A percentile compares a stretch with the other conserved stretches of the same genome.
Evolutionary conservation across 1,140 invertebrate species (phyloP).

Genomic region (Calephelis nemesis): DNA sequence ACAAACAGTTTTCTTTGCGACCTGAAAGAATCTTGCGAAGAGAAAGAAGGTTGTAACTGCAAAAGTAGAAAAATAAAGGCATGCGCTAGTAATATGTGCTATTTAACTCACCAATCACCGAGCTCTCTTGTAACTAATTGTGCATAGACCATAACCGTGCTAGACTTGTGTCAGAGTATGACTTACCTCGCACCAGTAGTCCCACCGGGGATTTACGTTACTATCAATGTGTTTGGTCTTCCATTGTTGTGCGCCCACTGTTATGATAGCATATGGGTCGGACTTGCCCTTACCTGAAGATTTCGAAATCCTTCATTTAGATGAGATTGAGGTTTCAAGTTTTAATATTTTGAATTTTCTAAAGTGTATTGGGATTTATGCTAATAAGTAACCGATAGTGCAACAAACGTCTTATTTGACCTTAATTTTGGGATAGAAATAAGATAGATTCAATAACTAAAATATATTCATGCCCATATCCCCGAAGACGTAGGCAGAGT

Average conservation of each 20-base stretch:
- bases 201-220: constrained; percentile 95
- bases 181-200: constrained; percentile 94
- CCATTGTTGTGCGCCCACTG: constrained; percentile 93
- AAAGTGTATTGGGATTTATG: too few relatives aligned
- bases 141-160: constrained; percentile 41
- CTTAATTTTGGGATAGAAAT: too few relatives aligned
- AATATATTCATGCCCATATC: too few relatives aligned
- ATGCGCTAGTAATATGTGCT: constrained; percentile 11
- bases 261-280: constrained; percentile 95
- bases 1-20: constrained; percentile 3
- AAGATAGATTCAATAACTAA: too few relatives aligned
- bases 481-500: too few relatives aligned
- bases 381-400: too few relatives aligned
- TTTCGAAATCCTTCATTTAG: neutral
- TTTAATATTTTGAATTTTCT: too few relatives aligned
- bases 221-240: constrained; percentile 94
- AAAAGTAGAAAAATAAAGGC: constrained; percentile 1
- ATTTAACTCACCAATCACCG: constrained; percentile 12
- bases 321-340: too few relatives aligned
- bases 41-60: constrained; percentile 6
- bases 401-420: too few relatives aligned
- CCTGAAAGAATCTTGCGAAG: constrained; percentile 5
- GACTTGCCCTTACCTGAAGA: constrained; percentile 90
- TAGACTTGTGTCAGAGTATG: constrained; percentile 5
- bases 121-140: constrained; percentile 20